Conservation (phyloP, 2,113 vertebrate genomes). For the Notothenia rossii region DNA sequence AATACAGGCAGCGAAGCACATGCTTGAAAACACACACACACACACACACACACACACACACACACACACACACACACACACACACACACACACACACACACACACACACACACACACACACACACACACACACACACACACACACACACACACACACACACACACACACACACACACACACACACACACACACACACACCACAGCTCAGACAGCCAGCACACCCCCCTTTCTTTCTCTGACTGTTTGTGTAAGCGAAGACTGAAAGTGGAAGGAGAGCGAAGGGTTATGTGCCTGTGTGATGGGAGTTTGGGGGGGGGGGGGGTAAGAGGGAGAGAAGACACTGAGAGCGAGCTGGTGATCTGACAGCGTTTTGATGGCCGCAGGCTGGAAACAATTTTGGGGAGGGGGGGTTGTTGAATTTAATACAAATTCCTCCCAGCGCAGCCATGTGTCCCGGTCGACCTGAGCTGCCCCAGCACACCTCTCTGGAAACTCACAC, state of each 20-base stretch:
- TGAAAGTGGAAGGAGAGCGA: slow-evolving; percentile 41
- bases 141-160: slow-evolving; percentile 26
- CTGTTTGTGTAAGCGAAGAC: slow-evolving; percentile 65
- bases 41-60: slow-evolving; percentile 34
- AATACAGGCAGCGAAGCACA: slow-evolving; percentile 13
- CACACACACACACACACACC: slow-evolving; percentile 27
- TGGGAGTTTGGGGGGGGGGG: background rate
- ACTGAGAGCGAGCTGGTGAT: slow-evolving; percentile 46
- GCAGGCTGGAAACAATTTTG: slow-evolving; percentile 79
- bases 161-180: slow-evolving; percentile 20
- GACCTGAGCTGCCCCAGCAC: slow-evolving; percentile 63
- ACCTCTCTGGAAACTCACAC: slow-evolving; percentile 64
- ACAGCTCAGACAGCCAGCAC: slow-evolving; percentile 34
- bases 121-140: slow-evolving; percentile 33
- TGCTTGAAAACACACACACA: slow-evolving; percentile 16
- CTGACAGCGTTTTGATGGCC: slow-evolving; percentile 76
- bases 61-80: slow-evolving; percentile 28
- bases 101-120: slow-evolving; percentile 23
- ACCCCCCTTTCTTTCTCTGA: slow-evolving; percentile 10
- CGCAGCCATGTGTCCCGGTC: slow-evolving; percentile 55
- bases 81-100: slow-evolving; percentile 20
- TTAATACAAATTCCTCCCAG: slow-evolving; percentile 74
- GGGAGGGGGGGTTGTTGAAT: slow-evolving; percentile 43
- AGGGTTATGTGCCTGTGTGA: slow-evolving; percentile 4
- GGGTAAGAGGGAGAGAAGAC: slow-evolving; percentile 43